These are phyloP conservation scores for Drosophila anomalata DNA, from an alignment of 2,888 invertebrate genomes.

Conservation along the genomic window DNA sequence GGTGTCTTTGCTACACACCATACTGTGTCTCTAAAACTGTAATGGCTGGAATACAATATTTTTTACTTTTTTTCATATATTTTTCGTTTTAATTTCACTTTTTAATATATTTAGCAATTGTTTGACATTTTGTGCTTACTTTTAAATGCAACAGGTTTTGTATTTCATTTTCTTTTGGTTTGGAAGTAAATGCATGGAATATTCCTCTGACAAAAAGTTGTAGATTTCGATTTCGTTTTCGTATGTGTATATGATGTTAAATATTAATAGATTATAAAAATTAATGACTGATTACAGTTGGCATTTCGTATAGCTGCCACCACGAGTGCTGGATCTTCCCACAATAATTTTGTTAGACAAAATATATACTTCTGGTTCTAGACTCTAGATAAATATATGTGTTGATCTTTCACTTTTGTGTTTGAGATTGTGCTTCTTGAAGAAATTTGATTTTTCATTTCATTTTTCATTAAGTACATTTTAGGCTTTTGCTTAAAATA, in stretches of 20 bases:
- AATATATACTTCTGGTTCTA: constrained; percentile 53
- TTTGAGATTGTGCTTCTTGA: constrained; percentile 60
- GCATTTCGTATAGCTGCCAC: constrained; percentile 58
- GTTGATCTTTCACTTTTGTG: constrained; percentile 39
- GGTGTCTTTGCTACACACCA: constrained; percentile 31
- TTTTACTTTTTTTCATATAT: constrained; percentile 50
- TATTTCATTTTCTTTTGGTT: constrained; percentile 23
- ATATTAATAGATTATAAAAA: constrained; percentile 63
- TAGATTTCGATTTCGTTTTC: constrained; percentile 42
- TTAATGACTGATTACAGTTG: constrained; percentile 56
- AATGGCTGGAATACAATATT: neutral
- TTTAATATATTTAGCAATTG: constrained; percentile 47
- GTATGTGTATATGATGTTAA: constrained; percentile 47
- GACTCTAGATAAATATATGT: constrained; percentile 49
- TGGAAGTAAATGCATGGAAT: constrained; percentile 47
- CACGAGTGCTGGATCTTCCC: constrained; percentile 29
- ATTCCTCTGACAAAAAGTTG: constrained; percentile 34
- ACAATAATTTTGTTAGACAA: constrained; percentile 72
- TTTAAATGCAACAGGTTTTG: constrained; percentile 65
- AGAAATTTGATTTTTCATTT: constrained; percentile 68
- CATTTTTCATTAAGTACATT: constrained; percentile 58
- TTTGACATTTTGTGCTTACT: constrained; percentile 54
- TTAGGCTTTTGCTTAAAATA: constrained; percentile 31
- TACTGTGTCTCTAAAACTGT: constrained; percentile 39
- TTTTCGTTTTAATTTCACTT: constrained; percentile 41